Base-by-base conservation (phyloP, 2,797 vertebrate genomes). In the Brachymystax lenok region DNA sequence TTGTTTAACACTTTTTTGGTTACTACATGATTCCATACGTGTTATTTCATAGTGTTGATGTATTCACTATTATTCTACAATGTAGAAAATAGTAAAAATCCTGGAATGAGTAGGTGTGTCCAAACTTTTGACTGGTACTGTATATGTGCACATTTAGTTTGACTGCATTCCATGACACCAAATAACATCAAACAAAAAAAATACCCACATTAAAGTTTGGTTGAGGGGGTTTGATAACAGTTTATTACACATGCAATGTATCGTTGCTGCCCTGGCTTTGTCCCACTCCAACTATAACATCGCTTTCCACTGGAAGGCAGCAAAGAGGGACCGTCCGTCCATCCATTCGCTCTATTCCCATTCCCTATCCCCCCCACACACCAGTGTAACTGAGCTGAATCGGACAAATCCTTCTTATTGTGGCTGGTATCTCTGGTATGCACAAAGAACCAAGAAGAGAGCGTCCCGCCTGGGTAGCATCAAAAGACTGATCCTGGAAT, bases 371-470 rank as follows among this genome's bases (percentile, higher is more conserved):
- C 56, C 5, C 6, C 56, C 27, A 30, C 64, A 30, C 64, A 33
- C 28, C 30, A 67, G 73, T 83, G 69, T 71, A 79, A 76, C 75
- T 79, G 77, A 50, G 73, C 73, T 80, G 82, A 79, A 78, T 80
- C 30, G 56, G 77, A 64, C 83, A 83, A 83, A 87, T 83, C 85
- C 78, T 83, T 72, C 77, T 82, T 82, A 82, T 87, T 87, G 83
- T 85, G 40, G 71, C 61, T 69, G 85, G 83, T 82, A 87, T 87
- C 75, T 83, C 71, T 82, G 85, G 83, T 73, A 87, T 82, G 77
- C 76, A 68, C 69, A 79, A 80, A 85, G 81, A 74, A 80, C 68
- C 83, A 73, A 77, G 78, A 82, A 73, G 63, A 80, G 64, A 82
- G 76, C 69, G 76, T 17, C 21, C 59, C n/a, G 59, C 59, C 21